These are phyloP conservation scores for Sminthurides aquaticus DNA, from an alignment of 2,888 invertebrate species.

Conservation along the genomic window DNA sequence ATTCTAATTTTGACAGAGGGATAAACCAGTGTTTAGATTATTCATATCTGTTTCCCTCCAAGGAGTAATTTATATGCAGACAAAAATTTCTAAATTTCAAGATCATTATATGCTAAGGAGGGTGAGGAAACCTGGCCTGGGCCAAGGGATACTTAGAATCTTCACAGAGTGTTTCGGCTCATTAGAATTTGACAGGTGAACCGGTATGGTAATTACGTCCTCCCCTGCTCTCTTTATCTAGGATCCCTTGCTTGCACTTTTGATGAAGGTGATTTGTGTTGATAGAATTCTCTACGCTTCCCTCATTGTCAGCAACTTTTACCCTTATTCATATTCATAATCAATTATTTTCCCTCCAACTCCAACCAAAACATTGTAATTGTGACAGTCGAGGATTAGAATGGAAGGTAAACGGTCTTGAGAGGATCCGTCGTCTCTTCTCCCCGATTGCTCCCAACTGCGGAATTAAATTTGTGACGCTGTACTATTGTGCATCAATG, in stretches of 20 bases:
- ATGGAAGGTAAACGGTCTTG: too few species aligned
- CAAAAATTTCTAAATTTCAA: too few species aligned
- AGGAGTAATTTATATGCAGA: too few species aligned
- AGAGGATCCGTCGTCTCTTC: too few species aligned
- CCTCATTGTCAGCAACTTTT: neutral
- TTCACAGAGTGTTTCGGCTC: neutral
- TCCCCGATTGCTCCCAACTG: neutral
- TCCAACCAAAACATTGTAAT: too few species aligned
- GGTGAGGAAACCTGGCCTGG: too few species aligned
- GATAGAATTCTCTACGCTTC: neutral
- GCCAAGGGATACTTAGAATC: too few species aligned
- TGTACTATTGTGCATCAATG: neutral
- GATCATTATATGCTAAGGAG: too few species aligned
- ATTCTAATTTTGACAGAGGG: too few species aligned
- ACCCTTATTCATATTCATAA: neutral
- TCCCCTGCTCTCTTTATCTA: neutral
- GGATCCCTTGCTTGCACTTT: neutral
- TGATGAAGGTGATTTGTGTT: neutral
- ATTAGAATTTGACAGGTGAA: constrained; percentile 7
- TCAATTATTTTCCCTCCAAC: neutral
- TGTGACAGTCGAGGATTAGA: too few species aligned
- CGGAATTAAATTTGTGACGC: neutral
- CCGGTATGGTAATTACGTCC: constrained; percentile 2
- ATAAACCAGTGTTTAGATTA: too few species aligned
- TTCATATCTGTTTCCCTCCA: too few species aligned